Evolutionary conservation across 2,888 invertebrate genomes (phyloP).

Genomic region (Junonia oenone): DNA sequence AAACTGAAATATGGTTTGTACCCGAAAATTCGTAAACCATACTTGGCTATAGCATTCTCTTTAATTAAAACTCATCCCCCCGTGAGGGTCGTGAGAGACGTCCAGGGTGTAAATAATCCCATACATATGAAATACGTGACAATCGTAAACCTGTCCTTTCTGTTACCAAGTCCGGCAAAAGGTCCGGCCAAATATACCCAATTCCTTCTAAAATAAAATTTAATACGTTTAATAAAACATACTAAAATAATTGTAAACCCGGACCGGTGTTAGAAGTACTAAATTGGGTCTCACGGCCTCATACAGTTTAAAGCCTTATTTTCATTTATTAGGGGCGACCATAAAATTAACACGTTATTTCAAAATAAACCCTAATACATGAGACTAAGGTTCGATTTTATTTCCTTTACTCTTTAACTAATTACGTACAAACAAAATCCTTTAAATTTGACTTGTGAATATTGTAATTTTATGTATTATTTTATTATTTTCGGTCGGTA

Average conservation of each 20-base stretch:
- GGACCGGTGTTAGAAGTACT: neutral
- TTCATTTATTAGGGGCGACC: neutral
- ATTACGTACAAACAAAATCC: constrained; percentile 6
- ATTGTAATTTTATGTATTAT: constrained; percentile 14
- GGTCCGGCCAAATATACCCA: neutral
- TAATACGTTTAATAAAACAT: neutral
- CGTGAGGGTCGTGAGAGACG: too few species aligned
- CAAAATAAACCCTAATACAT: neutral
- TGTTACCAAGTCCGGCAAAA: neutral
- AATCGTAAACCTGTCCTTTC: too few species aligned
- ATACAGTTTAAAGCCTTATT: neutral
- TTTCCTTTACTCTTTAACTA: constrained; percentile 1
- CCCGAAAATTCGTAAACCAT: too few species aligned
- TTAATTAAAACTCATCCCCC: too few species aligned
- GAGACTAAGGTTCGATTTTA: neutral
- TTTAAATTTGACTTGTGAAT: constrained; percentile 5
- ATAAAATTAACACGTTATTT: neutral
- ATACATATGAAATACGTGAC: too few species aligned
- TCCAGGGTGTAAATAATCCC: too few species aligned
- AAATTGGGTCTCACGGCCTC: neutral
- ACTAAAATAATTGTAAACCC: neutral
- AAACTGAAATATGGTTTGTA: too few species aligned
- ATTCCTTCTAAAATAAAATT: neutral
- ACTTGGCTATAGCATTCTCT: too few species aligned
- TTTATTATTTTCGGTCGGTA: constrained; percentile 9